A percentile compares a stretch with the other conserved stretches of the same genome.
Evolutionary conservation across 2,797 vertebrate species (phyloP).

Genomic region (Epinephelus malabaricus): DNA sequence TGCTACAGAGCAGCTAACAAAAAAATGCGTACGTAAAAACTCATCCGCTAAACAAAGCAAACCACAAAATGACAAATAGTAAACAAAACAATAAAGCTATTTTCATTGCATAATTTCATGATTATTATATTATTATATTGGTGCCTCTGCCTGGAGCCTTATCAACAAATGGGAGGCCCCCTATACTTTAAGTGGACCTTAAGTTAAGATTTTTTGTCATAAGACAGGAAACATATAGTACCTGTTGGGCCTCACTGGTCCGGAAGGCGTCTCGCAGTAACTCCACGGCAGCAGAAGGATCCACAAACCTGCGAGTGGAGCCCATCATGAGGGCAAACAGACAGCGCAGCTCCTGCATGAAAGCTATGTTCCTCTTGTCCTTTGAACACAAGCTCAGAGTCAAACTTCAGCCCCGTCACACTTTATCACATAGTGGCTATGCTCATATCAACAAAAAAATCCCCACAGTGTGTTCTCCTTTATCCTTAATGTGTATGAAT

Average conservation of each 20-base stretch:
- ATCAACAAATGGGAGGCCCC: neutral
- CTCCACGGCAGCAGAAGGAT: slow-evolving; percentile 94
- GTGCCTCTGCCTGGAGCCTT: neutral
- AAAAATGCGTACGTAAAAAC: no score
- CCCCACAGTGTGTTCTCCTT: neutral
- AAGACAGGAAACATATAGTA: slow-evolving; percentile 62
- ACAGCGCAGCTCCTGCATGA: slow-evolving; percentile 97
- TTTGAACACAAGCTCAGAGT: slow-evolving; percentile 70
- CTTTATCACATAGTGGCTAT: neutral
- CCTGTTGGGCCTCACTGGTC: slow-evolving; percentile 95
- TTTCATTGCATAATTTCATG: no score
- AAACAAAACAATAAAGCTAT: no score
- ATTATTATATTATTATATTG: no score
- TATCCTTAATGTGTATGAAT: neutral
- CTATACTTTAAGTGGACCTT: neutral
- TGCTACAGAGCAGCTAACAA: no score
- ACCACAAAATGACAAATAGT: no score
- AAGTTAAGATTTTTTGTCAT: neutral
- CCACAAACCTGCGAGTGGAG: slow-evolving; percentile 93
- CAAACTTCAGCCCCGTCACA: neutral
- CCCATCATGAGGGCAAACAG: slow-evolving; percentile 97
- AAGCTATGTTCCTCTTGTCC: slow-evolving; percentile 96
- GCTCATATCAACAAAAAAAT: neutral
- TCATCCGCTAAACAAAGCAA: no score
- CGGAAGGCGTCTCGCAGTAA: slow-evolving; percentile 93